These are phyloP conservation scores for Pelodytes ibericus DNA, from an alignment of 2,797 vertebrate species.

Conservation along the genomic window DNA sequence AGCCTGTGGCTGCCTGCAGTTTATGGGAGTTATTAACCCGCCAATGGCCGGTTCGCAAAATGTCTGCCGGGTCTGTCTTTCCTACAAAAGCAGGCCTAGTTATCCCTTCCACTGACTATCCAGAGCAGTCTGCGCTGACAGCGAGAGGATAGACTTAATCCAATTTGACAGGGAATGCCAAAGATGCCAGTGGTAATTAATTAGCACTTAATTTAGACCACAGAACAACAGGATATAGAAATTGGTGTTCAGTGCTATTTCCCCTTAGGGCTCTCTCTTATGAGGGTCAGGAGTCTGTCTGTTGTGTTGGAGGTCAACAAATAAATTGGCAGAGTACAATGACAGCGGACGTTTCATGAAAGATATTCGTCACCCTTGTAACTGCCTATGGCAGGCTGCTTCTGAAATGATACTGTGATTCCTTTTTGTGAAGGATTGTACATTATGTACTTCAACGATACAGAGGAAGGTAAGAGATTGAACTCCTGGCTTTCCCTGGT, in stretches of 20 bases:
- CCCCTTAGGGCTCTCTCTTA: constrained; percentile 84
- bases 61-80: not conserved
- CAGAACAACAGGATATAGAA: constrained; percentile 88
- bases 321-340: constrained; percentile 83
- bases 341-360: constrained; percentile 83
- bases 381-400: constrained; percentile 77
- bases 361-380: constrained; percentile 79
- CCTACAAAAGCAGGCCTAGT: not conserved
- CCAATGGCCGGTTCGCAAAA: not conserved
- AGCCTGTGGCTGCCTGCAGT: not conserved
- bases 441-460: constrained; percentile 58
- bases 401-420: constrained; percentile 69
- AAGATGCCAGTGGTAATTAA: constrained; percentile 98
- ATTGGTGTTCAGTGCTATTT: constrained; percentile 85
- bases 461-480: constrained; percentile 59
- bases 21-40: not conserved
- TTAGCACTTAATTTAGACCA: constrained; percentile 95
- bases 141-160: constrained; percentile 86
- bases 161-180: constrained; percentile 91
- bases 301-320: constrained; percentile 82
- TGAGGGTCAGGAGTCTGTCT: constrained; percentile 86
- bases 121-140: constrained; percentile 68
- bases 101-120: constrained; percentile 58
- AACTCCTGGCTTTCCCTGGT: constrained; percentile 5
- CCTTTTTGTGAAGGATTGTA: constrained; percentile 61